Base-by-base conservation (phyloP, 2,888 invertebrate genomes). In the Pachymerium ferrugineum region DNA sequence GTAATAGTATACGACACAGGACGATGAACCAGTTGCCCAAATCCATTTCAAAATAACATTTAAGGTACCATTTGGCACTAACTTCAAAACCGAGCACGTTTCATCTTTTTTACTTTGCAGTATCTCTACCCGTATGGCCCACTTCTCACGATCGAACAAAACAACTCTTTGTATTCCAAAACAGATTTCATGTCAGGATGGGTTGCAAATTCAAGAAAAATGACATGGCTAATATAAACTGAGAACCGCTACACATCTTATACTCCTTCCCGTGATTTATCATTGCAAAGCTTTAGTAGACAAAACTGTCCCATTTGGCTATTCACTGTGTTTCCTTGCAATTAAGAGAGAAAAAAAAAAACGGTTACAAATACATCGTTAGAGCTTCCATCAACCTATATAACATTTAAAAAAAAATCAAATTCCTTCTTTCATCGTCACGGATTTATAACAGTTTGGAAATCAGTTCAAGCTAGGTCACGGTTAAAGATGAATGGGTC, bases 21-120 rank as follows among this genome's bases (percentile, higher is more conserved):
- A 62, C 62, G 62, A 62, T 62, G 62, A 62, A 28, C 62, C 62
- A 62, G 62, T 62, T 62, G 25, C n/a, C 62, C 62, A 62, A 62
- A 62, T 62, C 62, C 62, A 62, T 62, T 62, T 62, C 62, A 62
- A 62, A 62, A 62, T 62, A 62, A 62, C 62, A 62, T 62, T 62
- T 62, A n/a, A 62, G 62, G 62, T 62, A 62, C 62, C 62, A 28
- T 62, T 62, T 62, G 62, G 62, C 62, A 62, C 62, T 10, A 62
- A 62, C 62, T 62, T 62, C 62, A 8, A 62, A 62, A 25, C 62
- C 62, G 62, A 28, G 62, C 62, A 62, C 62, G 62, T 62, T 62
- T 62, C 62, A 62, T 62, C 62, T 62, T 62, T 62, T 25, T 28
- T 62, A 14, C 38, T 62, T 62, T 62, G 25, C 62, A 22, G 4